phyloP scores from a whole-genome alignment of 2,888 invertebrate genomes.

The Kuschelorhynchus macadamiae region DNA sequence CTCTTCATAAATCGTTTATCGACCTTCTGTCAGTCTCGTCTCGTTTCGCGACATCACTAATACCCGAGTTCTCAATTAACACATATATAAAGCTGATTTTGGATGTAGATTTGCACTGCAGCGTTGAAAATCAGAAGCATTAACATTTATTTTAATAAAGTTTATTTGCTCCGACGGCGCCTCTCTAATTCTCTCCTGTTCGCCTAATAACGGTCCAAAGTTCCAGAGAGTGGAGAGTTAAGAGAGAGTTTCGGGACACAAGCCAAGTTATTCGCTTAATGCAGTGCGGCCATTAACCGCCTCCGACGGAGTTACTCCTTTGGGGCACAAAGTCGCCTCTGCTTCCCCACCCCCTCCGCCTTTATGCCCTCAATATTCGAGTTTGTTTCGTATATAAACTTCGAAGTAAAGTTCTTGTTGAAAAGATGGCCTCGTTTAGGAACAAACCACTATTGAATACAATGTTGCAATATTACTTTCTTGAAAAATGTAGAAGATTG shows the following conservation, averaged over 20 bases:
- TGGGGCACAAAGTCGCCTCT: conserved; percentile 51
- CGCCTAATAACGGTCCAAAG: conserved; percentile 33
- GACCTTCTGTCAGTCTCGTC: no score
- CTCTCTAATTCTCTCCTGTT: conserved; percentile 21
- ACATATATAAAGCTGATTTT: no score
- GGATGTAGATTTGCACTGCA: no score
- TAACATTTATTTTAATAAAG: conserved; percentile 21
- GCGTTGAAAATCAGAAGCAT: conserved; percentile 11
- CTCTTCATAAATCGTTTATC: no score
- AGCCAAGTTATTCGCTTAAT: conserved; percentile 67
- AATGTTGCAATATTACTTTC: background rate
- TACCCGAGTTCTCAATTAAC: no score
- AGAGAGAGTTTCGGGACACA: conserved; percentile 58
- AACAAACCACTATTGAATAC: background rate
- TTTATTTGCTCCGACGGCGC: conserved; percentile 9
- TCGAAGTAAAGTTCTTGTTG: conserved; percentile 18
- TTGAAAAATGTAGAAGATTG: no score
- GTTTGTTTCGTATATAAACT: conserved; percentile 26
- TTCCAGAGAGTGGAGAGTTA: conserved; percentile 48
- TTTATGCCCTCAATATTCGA: conserved; percentile 20
- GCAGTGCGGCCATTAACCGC: conserved; percentile 62
- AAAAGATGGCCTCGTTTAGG: background rate
- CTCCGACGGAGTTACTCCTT: conserved; percentile 57
- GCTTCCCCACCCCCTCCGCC: conserved; percentile 48
- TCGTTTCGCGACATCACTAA: no score